Percentiles rank a stretch among this genome's conserved stretches.
phyloP scores from a whole-genome alignment of 2,888 invertebrate species.

The Notocelia uddmanniana region DNA sequence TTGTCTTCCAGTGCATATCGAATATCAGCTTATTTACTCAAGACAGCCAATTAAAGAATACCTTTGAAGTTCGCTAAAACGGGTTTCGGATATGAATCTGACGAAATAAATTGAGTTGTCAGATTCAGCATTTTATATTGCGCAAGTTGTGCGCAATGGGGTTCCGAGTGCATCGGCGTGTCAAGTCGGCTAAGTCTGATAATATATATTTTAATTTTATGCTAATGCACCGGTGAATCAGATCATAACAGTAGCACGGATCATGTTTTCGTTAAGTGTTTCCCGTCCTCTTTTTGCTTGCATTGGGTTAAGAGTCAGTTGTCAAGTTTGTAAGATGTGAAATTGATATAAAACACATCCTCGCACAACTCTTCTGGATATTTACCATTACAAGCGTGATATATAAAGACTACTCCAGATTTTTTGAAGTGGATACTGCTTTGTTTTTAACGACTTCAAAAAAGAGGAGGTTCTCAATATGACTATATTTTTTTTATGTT shows the following conservation, averaged over 20 bases:
- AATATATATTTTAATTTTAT: slow-evolving; percentile 62
- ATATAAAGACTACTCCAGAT: too few relatives aligned
- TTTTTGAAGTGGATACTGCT: too few relatives aligned
- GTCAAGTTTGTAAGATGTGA: too few relatives aligned
- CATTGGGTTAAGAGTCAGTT: neutral
- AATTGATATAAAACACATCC: too few relatives aligned
- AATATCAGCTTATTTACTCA: slow-evolving; percentile 63
- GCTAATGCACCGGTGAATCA: slow-evolving; percentile 51
- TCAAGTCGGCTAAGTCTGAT: slow-evolving; percentile 48
- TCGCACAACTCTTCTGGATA: too few relatives aligned
- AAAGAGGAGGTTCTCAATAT: too few relatives aligned
- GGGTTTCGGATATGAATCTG: slow-evolving; percentile 74
- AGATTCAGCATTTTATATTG: slow-evolving; percentile 49
- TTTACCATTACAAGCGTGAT: too few relatives aligned
- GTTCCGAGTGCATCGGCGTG: slow-evolving; percentile 68
- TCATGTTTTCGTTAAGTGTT: slow-evolving; percentile 34
- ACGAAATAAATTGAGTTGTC: slow-evolving; percentile 80
- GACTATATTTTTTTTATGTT: too few relatives aligned
- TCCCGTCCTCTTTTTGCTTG: slow-evolving; percentile 15
- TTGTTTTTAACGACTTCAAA: too few relatives aligned
- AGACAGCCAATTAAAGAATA: slow-evolving; percentile 73
- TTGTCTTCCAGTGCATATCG: slow-evolving; percentile 49
- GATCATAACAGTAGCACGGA: slow-evolving; percentile 23
- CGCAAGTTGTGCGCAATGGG: slow-evolving; percentile 56
- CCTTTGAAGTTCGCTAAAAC: slow-evolving; percentile 77